These are phyloP conservation scores for Babylonia areolata DNA, from an alignment of 1,140 invertebrate genomes.

Conservation along the genomic window DNA sequence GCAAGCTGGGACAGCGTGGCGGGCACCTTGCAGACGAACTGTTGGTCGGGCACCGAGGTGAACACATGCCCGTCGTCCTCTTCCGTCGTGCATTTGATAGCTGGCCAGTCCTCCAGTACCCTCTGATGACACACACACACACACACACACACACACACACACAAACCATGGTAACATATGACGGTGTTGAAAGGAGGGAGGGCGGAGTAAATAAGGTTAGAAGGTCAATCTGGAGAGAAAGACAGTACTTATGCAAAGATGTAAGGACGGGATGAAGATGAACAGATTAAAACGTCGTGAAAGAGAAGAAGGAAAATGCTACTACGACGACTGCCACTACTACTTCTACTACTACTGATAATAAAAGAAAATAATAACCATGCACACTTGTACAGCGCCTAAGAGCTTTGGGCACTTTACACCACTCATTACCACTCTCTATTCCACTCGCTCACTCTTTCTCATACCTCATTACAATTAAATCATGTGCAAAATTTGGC, in stretches of 20 bases:
- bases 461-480: too few relatives aligned
- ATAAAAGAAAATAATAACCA: too few relatives aligned
- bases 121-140: not conserved
- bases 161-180: not conserved
- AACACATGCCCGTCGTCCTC: constrained; percentile 53
- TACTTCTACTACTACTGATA: too few relatives aligned
- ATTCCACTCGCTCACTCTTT: too few relatives aligned
- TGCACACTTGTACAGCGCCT: too few relatives aligned
- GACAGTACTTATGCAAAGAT: not conserved
- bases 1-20: constrained; percentile 34
- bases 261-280: not conserved
- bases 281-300: too few relatives aligned
- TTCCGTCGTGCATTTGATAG: constrained; percentile 52
- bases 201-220: not conserved
- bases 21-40: constrained; percentile 52
- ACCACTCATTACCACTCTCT: too few relatives aligned
- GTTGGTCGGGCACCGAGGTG: constrained; percentile 48
- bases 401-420: too few relatives aligned
- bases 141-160: not conserved
- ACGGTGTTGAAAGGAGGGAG: not conserved
- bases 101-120: constrained; percentile 30
- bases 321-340: not conserved
- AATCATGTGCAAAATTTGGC: too few relatives aligned
- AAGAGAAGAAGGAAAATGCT: not conserved
- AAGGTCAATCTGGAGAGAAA: not conserved